These are phyloP conservation scores for Corythoichthys intestinalis DNA, from an alignment of 2,113 vertebrate genomes.

Conservation along the genomic window DNA sequence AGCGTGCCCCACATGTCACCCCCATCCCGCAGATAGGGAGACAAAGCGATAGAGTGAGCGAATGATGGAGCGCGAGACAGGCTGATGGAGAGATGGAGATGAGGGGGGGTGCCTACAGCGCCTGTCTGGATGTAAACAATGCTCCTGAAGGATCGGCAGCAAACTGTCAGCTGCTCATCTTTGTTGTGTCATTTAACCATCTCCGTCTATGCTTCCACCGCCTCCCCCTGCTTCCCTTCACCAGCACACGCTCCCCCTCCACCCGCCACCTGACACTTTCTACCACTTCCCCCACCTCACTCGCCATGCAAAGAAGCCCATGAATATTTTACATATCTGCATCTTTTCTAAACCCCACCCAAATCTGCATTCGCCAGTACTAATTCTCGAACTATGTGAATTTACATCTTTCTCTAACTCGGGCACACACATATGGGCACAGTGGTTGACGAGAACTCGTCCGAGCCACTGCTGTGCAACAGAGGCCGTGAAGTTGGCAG, in stretches of 20 bases:
- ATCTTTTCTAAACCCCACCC: slow-evolving; percentile 67
- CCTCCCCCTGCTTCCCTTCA: slow-evolving; percentile 65
- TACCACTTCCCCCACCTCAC: slow-evolving; percentile 65
- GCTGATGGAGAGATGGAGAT: slow-evolving; percentile 66
- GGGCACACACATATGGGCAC: slow-evolving; percentile 13
- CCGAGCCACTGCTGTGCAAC: slow-evolving; percentile 67
- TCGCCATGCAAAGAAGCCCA: slow-evolving; percentile 78
- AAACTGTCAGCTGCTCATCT: slow-evolving; percentile 94
- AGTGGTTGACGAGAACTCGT: slow-evolving; percentile 56
- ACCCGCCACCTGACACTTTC: slow-evolving; percentile 65
- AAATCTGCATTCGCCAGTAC: slow-evolving; percentile 86
- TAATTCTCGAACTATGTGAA: slow-evolving; percentile 98
- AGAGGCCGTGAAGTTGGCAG: slow-evolving; percentile 85
- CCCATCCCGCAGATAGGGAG: slow-evolving; percentile 63
- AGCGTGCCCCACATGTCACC: slow-evolving; percentile 67
- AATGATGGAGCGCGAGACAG: slow-evolving; percentile 64
- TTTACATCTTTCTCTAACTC: slow-evolving; percentile 84
- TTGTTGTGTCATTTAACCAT: slow-evolving; percentile 99
- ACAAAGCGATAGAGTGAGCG: slow-evolving; percentile 65
- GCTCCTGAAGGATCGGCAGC: slow-evolving; percentile 90
- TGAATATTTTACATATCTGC: slow-evolving; percentile 99
- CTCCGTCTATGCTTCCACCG: slow-evolving; percentile 64
- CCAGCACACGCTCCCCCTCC: slow-evolving; percentile 69
- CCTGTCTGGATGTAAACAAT: slow-evolving; percentile 90
- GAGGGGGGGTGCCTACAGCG: slow-evolving; percentile 78